These are phyloP conservation scores for Epinephelus awoara DNA, from an alignment of 2,797 vertebrate genomes.

Conservation along the genomic window DNA sequence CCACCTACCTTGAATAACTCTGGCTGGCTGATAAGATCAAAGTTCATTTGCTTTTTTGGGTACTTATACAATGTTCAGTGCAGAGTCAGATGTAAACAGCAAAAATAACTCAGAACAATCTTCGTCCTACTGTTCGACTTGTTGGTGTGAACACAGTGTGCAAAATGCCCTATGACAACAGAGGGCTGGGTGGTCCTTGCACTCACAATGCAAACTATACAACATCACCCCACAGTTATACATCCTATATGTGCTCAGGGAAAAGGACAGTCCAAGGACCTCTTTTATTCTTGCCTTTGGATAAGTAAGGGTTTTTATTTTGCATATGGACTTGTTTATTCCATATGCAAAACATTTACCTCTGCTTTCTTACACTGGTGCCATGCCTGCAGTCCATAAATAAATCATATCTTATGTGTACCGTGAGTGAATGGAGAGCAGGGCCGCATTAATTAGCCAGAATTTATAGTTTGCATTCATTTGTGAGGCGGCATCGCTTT, in stretches of 20 bases:
- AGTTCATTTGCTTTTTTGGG: neutral
- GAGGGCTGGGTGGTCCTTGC: too few relatives aligned
- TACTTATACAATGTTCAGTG: neutral
- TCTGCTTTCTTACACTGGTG: neutral
- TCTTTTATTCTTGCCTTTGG: neutral
- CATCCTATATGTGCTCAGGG: neutral
- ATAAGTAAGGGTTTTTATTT: neutral
- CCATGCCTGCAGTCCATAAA: neutral
- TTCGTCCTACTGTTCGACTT: neutral
- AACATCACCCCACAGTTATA: neutral
- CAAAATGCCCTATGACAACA: neutral
- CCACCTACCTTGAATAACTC: neutral
- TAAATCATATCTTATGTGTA: neutral
- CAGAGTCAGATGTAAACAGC: neutral
- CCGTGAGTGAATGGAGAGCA: neutral
- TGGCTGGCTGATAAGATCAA: neutral
- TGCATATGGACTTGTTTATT: neutral
- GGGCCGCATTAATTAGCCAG: neutral
- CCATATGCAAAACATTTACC: neutral
- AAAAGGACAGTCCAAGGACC: neutral
- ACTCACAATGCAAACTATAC: neutral
- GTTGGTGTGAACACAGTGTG: neutral
- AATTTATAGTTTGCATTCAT: constrained; percentile 6
- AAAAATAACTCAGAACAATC: neutral
- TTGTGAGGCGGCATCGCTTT: neutral